Evolutionary conservation across 2,888 invertebrate genomes (phyloP).

Genomic region (Bugula neritina): DNA sequence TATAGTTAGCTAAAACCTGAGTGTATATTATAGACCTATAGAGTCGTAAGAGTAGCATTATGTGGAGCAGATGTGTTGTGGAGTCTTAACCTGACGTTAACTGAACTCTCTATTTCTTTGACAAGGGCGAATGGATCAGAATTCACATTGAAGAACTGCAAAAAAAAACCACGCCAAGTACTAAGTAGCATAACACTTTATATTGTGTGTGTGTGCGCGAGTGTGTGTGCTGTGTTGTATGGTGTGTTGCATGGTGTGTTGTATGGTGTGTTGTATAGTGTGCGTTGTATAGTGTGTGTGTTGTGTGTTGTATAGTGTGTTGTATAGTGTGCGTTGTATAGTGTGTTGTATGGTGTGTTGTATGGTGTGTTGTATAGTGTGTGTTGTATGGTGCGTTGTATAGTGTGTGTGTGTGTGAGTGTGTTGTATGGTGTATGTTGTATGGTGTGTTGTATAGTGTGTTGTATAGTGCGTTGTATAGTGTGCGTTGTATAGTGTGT

Average conservation of each 20-base stretch:
- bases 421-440: background rate
- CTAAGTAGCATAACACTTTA: too few relatives aligned
- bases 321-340: background rate
- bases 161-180: conserved; percentile 3
- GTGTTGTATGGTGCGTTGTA: background rate
- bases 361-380: background rate
- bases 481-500: background rate
- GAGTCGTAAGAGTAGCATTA: too few relatives aligned
- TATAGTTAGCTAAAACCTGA: too few relatives aligned
- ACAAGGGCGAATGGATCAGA: conserved; percentile 39
- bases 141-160: conserved; percentile 40
- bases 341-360: background rate
- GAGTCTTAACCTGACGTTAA: too few relatives aligned
- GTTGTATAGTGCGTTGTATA: conserved; percentile 25
- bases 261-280: conserved; percentile 23
- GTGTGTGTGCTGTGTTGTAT: background rate
- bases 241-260: too few relatives aligned
- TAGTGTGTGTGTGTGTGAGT: background rate
- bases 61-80: too few relatives aligned
- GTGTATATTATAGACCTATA: too few relatives aligned
- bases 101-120: conserved; percentile 33
- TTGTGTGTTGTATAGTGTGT: background rate
- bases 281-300: background rate
- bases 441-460: too few relatives aligned
- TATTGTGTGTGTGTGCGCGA: background rate